Base-by-base conservation (phyloP, 2,797 vertebrate genomes). In the Arrhamphus sclerolepis region DNA sequence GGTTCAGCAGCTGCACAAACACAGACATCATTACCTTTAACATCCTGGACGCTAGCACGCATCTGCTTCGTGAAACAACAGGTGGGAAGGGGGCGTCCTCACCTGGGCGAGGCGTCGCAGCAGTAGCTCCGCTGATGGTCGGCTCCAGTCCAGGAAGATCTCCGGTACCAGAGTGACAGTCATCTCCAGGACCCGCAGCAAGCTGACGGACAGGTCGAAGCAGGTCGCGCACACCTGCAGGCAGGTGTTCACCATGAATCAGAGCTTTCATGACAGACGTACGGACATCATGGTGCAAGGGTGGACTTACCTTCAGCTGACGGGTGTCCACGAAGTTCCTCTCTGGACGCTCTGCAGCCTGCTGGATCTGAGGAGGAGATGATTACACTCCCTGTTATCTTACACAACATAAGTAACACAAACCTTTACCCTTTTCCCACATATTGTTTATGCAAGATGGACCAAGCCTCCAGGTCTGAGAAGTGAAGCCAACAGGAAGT, bases 161-260 rank as follows among this genome's bases (percentile, higher is more conserved):
- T 98, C 95, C 0, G 97, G 97, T 0, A 97, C 95, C 87, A 99
- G 87, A 0, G 96, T 98, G 70, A 97, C 93, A 0, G 97, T 98
- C 97, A 99, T 99, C 82, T 99, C 97, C 89, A 99, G 87, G 51
- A 99, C 97, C 0, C 97, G 93, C 74, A 99, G 92, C 86, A 99
- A 89, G 83, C 97, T 98, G 78, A 99, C 97, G 0, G 97, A 99
- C 57, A 99, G 93, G 92, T 99, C 97, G n/a, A 99, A 99, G 91
- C 97, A 99, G 16, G 97, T 99, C 21, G 97, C 97, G 0, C 96
- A 98, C 70, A 98, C 96, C 85, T 98, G 62, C 4, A 39, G 3
- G 17, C 1, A 29, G 60, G 42, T n/a, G 19, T 10, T 50, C 46
- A 50, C 7, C 24, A 16, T 20, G 1, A 4, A 19, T 54, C 13